phyloP scores from a whole-genome alignment of 1,140 invertebrate species.

The Aphaenogaster rudis region DNA sequence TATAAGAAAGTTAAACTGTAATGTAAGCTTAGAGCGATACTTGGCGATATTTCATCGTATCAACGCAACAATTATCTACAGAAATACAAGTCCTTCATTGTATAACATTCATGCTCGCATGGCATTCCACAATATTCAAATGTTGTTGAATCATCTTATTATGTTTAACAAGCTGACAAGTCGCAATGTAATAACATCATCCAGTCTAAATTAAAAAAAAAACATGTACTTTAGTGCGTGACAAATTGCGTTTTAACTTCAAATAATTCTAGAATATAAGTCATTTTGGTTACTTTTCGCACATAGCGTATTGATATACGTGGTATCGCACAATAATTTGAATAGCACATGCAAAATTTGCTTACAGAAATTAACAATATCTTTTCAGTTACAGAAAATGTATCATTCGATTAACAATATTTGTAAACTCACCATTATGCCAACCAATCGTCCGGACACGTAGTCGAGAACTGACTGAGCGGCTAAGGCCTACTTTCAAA shows the following conservation, averaged over 20 bases:
- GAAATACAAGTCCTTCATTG: neutral
- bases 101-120: neutral
- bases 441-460: conserved; percentile 83
- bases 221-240: neutral
- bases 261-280: neutral
- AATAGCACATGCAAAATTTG: neutral
- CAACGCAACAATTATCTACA: neutral
- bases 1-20: neutral
- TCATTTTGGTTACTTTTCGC: neutral
- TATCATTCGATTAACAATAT: neutral
- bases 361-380: neutral
- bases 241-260: neutral
- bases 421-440: conserved; percentile 84
- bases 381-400: neutral
- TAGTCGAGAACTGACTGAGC: conserved; percentile 85
- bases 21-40: neutral
- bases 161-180: neutral
- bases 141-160: neutral
- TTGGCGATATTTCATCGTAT: neutral
- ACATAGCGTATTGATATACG: neutral
- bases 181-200: neutral
- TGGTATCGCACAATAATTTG: neutral
- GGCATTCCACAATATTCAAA: neutral
- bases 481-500: conserved; percentile 86
- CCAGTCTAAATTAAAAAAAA: neutral